Percentiles rank a stretch among this genome's conserved stretches.
phyloP scores from a whole-genome alignment of 2,888 invertebrate species.

The Tetheella fluctuosa region DNA sequence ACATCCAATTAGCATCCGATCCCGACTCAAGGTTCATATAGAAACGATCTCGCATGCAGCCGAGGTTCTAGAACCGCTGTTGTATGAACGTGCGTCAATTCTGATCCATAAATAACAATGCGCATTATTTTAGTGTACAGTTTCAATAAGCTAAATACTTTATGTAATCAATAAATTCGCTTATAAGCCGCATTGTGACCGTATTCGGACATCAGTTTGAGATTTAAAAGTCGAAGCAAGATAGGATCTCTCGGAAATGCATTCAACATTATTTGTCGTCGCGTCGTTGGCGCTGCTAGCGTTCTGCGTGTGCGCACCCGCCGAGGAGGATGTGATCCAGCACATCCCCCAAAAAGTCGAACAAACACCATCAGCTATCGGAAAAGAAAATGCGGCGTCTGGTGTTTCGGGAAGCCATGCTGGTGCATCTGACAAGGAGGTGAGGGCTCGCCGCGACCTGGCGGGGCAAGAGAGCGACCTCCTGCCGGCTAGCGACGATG shows the following conservation, averaged over 20 bases:
- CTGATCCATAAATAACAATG: slow-evolving; percentile 61
- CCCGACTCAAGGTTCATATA: slow-evolving; percentile 58
- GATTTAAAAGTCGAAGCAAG: slow-evolving; percentile 54
- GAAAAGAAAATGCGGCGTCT: slow-evolving; percentile 68
- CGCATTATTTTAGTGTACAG: slow-evolving; percentile 58
- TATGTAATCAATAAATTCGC: slow-evolving; percentile 58
- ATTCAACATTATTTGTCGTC: slow-evolving; percentile 72
- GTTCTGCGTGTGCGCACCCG: slow-evolving; percentile 70
- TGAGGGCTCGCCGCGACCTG: slow-evolving; percentile 60
- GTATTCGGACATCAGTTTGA: slow-evolving; percentile 41
- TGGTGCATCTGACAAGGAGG: slow-evolving; percentile 59
- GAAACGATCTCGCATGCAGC: slow-evolving; percentile 53
- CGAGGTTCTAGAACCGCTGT: slow-evolving; percentile 51
- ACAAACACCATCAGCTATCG: slow-evolving; percentile 77
- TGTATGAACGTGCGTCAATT: slow-evolving; percentile 62
- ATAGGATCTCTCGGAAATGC: slow-evolving; percentile 77
- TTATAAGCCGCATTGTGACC: slow-evolving; percentile 53
- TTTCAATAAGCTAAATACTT: slow-evolving; percentile 66
- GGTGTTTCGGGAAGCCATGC: slow-evolving; percentile 73
- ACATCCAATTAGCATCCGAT: slow-evolving; percentile 58
- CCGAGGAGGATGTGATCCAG: slow-evolving; percentile 69
- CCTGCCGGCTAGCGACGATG: slow-evolving; percentile 62
- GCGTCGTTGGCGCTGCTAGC: slow-evolving; percentile 74
- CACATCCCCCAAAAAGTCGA: slow-evolving; percentile 71
- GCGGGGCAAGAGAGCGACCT: slow-evolving; percentile 71